Percentiles rank a stretch among this genome's conserved stretches.
Conservation (phyloP, 2,113 vertebrate genomes). For the Terrapene triunguis region DNA sequence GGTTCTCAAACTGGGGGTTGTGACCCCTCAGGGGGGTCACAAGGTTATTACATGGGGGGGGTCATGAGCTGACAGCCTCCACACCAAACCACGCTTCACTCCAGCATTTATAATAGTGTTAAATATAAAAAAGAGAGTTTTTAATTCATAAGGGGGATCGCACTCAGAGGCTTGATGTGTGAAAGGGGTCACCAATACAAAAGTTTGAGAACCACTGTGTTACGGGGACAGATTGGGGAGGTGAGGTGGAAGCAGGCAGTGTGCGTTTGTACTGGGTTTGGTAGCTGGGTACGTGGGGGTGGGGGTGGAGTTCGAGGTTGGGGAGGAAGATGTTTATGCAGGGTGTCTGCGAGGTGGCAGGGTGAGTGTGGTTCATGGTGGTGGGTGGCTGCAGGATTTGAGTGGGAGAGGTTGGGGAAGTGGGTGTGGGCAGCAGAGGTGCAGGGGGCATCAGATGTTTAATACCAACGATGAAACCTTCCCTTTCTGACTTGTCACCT, state of each 20-base stretch:
- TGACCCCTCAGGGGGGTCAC: too few relatives aligned
- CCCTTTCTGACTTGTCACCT: slow-evolving; percentile 55
- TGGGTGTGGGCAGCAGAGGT: slow-evolving; percentile 6
- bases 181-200: too few relatives aligned
- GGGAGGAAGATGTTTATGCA: neutral
- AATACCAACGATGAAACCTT: neutral
- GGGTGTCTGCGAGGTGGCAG: neutral
- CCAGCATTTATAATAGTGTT: too few relatives aligned
- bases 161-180: too few relatives aligned
- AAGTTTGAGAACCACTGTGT: neutral
- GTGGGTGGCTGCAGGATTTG: neutral
- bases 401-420: neutral
- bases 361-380: neutral
- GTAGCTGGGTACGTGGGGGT: neutral
- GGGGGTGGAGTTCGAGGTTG: neutral
- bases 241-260: neutral
- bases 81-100: too few relatives aligned
- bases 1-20: too few relatives aligned
- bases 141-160: too few relatives aligned
- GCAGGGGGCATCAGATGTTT: neutral
- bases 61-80: too few relatives aligned
- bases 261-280: neutral
- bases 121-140: too few relatives aligned
- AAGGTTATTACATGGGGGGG: too few relatives aligned
- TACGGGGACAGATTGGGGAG: neutral